Conservation (phyloP, 1,140 invertebrate species). For the Araneus ventricosus region DNA sequence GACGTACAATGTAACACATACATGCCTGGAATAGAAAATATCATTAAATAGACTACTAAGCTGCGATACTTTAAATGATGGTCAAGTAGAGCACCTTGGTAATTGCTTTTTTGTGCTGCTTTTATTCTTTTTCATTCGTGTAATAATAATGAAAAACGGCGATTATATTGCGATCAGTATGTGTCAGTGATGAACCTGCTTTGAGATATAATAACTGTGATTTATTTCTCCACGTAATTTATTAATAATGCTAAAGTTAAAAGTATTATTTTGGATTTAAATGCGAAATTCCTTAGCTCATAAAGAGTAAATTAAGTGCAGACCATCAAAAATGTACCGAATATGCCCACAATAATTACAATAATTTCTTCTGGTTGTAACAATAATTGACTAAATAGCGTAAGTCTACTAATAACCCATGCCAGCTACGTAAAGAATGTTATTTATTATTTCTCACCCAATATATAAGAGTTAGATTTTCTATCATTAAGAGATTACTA, state of each 20-base stretch:
- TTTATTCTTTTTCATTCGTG: neutral
- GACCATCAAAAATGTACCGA: too few relatives aligned
- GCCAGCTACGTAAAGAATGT: too few relatives aligned
- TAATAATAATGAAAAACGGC: neutral
- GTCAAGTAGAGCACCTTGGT: neutral
- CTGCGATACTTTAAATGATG: conserved; percentile 18
- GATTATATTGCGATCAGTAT: neutral
- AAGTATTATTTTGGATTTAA: too few relatives aligned
- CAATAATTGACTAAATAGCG: too few relatives aligned
- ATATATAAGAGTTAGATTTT: too few relatives aligned
- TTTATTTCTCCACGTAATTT: neutral
- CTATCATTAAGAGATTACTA: too few relatives aligned
- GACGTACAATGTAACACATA: neutral
- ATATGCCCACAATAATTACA: too few relatives aligned
- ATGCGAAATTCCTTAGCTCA: too few relatives aligned
- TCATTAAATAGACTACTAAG: conserved; percentile 9
- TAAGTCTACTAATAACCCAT: too few relatives aligned
- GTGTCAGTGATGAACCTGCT: neutral
- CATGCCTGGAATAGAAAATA: neutral
- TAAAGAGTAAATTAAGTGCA: too few relatives aligned
- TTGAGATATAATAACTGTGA: neutral
- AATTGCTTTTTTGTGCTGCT: neutral
- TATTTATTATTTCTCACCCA: too few relatives aligned
- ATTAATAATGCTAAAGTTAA: neutral
- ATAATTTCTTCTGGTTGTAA: too few relatives aligned